phyloP scores from a whole-genome alignment of 2,888 invertebrate genomes.

The Scaptomyza tumidula region DNA sequence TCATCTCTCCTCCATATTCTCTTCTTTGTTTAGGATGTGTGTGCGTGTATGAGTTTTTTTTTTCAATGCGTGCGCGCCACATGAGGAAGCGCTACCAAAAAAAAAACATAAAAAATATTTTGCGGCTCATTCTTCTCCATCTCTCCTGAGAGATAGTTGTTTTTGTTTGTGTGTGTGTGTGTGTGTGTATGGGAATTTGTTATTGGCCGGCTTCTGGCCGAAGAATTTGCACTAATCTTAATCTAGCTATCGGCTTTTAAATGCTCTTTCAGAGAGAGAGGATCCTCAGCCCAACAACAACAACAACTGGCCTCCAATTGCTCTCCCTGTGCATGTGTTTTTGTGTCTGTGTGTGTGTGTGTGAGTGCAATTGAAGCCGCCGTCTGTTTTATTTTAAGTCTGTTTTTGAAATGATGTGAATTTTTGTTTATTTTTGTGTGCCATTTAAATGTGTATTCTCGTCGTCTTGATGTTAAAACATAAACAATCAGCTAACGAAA shows the following conservation, averaged over 20 bases:
- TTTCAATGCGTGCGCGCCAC: slow-evolving; percentile 53
- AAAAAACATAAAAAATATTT: slow-evolving; percentile 15
- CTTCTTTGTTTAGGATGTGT: slow-evolving; percentile 58
- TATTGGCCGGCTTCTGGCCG: slow-evolving; percentile 23
- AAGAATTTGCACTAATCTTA: slow-evolving; percentile 31
- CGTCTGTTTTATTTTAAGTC: slow-evolving; percentile 19
- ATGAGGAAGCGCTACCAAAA: slow-evolving; percentile 51
- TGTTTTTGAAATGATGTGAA: slow-evolving; percentile 27
- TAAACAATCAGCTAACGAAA: slow-evolving; percentile 46
- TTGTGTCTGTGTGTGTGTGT: not conserved
- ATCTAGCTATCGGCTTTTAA: slow-evolving; percentile 41
- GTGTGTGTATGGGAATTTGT: slow-evolving; percentile 21
- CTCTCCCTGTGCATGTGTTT: slow-evolving; percentile 5
- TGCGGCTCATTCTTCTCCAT: slow-evolving; percentile 18
- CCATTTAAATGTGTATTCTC: slow-evolving; percentile 51
- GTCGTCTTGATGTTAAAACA: slow-evolving; percentile 43
- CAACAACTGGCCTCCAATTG: slow-evolving; percentile 13
- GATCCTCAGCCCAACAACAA: slow-evolving; percentile 15
- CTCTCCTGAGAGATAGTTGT: slow-evolving; percentile 1
- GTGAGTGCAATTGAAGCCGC: slow-evolving; percentile 33
- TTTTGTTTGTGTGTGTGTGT: slow-evolving; percentile 2
- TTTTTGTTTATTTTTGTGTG: slow-evolving; percentile 53
- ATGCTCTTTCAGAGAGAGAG: slow-evolving; percentile 17
- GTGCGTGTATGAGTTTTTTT: slow-evolving; percentile 27
- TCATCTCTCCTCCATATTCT: slow-evolving; percentile 45